A percentile compares a stretch with the other conserved stretches of the same genome.
Conservation (phyloP, 2,888 invertebrate species). For the Laspeyria flexula region DNA sequence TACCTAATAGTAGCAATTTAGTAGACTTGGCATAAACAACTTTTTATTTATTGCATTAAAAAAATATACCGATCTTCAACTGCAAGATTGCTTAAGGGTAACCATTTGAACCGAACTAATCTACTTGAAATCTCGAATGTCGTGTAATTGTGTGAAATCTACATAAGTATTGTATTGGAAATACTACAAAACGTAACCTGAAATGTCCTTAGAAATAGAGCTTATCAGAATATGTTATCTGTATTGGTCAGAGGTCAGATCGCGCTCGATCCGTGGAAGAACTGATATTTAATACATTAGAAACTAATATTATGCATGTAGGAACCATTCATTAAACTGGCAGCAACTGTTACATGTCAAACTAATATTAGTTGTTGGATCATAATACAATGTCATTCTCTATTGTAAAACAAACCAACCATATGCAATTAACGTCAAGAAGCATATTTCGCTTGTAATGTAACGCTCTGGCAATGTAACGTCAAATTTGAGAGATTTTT, state of each 20-base stretch:
- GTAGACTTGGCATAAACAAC: no score
- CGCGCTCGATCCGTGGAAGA: not conserved
- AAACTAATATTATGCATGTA: no score
- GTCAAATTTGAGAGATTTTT: conserved; percentile 26
- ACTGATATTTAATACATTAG: not conserved
- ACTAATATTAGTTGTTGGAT: conserved; percentile 22
- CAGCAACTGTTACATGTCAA: not conserved
- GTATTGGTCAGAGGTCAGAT: not conserved
- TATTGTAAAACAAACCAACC: conserved; percentile 19
- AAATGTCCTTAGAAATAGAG: not conserved
- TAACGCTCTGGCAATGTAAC: conserved; percentile 28
- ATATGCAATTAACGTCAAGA: conserved; percentile 7
- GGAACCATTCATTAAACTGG: not conserved
- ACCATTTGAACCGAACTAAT: no score
- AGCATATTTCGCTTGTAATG: conserved; percentile 14
- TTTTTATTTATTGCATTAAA: no score
- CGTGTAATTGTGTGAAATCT: not conserved
- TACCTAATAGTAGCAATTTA: not conserved
- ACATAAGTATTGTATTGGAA: no score
- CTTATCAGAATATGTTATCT: not conserved
- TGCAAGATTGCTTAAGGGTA: no score
- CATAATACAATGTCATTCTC: conserved; percentile 25
- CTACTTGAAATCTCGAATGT: not conserved
- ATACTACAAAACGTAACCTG: not conserved
- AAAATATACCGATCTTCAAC: no score